These are phyloP conservation scores for Avahi laniger DNA, from an alignment of 2,797 vertebrate species.

Conservation along the genomic window DNA sequence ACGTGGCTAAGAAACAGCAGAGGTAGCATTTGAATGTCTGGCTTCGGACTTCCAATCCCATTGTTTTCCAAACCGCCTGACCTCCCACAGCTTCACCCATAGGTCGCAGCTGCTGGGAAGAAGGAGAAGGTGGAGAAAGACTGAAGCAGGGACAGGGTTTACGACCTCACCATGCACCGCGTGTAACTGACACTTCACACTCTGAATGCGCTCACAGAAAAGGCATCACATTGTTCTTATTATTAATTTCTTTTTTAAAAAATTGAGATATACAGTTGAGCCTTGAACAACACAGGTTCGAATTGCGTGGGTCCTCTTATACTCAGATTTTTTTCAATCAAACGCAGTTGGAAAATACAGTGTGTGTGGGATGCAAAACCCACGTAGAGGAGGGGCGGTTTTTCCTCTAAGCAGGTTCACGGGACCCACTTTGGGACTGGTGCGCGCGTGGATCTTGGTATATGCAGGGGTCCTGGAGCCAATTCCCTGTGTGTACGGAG, in stretches of 20 bases:
- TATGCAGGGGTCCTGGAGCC: not conserved
- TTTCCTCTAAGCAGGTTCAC: not conserved
- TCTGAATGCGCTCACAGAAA: accelerated
- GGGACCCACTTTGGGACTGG: not conserved
- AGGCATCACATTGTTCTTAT: not conserved
- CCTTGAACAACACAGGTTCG: not conserved
- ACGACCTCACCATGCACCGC: accelerated
- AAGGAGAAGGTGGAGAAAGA: too few species aligned
- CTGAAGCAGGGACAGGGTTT: too few species aligned
- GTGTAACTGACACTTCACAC: too few species aligned
- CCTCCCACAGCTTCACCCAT: not conserved
- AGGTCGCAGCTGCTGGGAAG: accelerated
- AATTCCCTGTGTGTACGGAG: not conserved
- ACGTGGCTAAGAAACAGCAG: not conserved
- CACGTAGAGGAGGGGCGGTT: not conserved
- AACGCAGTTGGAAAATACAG: not conserved
- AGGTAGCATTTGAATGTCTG: accelerated
- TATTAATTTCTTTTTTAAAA: not conserved
- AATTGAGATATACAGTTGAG: not conserved
- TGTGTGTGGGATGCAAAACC: not conserved
- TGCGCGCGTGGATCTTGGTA: not conserved
- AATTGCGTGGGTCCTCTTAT: not conserved
- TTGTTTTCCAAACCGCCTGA: accelerated
- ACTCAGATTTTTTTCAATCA: not conserved
- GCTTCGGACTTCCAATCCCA: not conserved